Evolutionary conservation across 2,113 vertebrate species (phyloP).

Genomic region (Ailurus styani): DNA sequence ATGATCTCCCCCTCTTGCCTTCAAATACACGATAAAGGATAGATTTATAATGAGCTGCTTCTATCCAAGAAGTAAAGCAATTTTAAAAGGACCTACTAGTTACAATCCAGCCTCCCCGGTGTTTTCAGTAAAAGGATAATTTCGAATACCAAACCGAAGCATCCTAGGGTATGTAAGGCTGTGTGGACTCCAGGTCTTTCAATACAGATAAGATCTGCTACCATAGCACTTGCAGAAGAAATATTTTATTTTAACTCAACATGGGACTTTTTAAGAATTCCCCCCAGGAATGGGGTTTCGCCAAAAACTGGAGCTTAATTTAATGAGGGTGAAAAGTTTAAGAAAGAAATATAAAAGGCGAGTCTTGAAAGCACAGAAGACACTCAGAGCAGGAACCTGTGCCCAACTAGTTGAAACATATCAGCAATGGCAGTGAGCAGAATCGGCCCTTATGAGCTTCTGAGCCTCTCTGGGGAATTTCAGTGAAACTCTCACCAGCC

Average conservation of each 20-base stretch:
- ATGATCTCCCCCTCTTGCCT: neutral
- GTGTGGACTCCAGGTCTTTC: neutral
- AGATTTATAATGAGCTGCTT: slow-evolving; percentile 74
- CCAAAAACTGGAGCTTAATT: slow-evolving; percentile 55
- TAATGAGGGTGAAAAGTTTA: slow-evolving; percentile 68
- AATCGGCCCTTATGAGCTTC: neutral
- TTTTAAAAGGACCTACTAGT: slow-evolving; percentile 49
- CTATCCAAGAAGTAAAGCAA: slow-evolving; percentile 48
- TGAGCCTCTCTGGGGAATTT: slow-evolving; percentile 16
- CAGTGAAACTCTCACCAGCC: neutral
- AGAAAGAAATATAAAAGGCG: slow-evolving; percentile 56
- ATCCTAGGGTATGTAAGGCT: neutral
- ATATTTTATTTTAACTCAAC: slow-evolving; percentile 63
- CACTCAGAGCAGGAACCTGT: neutral
- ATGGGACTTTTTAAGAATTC: slow-evolving; percentile 61
- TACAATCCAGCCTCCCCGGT: neutral
- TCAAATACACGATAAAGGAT: slow-evolving; percentile 64
- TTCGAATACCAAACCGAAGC: slow-evolving; percentile 52
- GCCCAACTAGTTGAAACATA: neutral
- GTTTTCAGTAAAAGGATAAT: slow-evolving; percentile 53
- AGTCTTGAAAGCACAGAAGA: neutral
- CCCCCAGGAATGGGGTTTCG: slow-evolving; percentile 34
- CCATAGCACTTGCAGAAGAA: neutral
- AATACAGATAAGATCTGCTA: neutral
- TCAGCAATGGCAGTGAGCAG: neutral